Evolutionary conservation across 2,888 invertebrate species (phyloP), one percentile per base, ranked within the genome.

Genomic region (Dicranocentrus wangi): DNA sequence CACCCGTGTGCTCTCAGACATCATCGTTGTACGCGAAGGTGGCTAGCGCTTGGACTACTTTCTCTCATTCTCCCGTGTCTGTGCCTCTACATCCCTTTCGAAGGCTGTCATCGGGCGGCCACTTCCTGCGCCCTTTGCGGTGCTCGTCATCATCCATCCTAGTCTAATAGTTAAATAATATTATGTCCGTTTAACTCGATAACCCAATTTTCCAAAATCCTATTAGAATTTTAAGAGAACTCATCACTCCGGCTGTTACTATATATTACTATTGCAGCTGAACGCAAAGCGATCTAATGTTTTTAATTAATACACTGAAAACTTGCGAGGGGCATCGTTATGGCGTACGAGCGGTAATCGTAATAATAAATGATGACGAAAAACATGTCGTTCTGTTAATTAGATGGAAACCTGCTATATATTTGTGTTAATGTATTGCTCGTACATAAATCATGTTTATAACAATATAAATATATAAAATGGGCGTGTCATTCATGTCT

Each of bases 61-160:
- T 95, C 95, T 81, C 89, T 97, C 85, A 90, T 97, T 87, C 94
- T 97, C 88, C 98, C 98, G 86, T 98, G 98, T 90, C 91, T 98
- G 87, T 98, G 97, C 92, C 94, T 96, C 90, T 98, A 98, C 90
- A 92, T 94, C 87, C 96, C 96, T 81, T 91, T 97, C 84, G 93
- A 93, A 87, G 93, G 94, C 87, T 93, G 94, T 88, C 96, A 97
- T 90, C 92, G 92, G 90, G 93, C 94, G 87, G 77, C 77, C 21
- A 82, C 82, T 55, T 91, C 92, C 71, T 95, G 95, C 88, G 93
- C 93, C 81, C 88, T 94, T 77, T 95, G 96, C 87, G 97, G 96
- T 73, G 96, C 95, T 5, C 91, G 92, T 86, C 97, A 97, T 87
- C 85, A 87, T 66, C 86, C 87, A 76, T 86, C 87, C 84, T 84